Conservation (phyloP, 2,797 vertebrate genomes). For the Hybognathus amarus region DNA sequence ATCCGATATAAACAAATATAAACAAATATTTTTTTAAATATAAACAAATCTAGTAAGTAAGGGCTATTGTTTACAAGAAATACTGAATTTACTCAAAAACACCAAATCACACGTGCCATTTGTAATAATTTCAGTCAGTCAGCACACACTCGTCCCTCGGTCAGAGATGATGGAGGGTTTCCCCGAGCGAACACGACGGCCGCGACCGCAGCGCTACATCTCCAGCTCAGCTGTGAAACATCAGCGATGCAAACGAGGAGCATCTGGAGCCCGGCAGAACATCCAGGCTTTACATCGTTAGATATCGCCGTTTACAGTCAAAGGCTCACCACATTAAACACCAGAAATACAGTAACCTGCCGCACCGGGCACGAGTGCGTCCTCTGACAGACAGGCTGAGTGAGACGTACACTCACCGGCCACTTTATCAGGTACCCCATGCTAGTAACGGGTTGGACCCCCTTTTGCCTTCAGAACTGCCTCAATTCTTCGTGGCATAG, state of each 20-base stretch:
- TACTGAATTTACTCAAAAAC: not conserved
- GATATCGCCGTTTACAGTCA: slow-evolving; percentile 42
- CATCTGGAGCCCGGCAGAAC: slow-evolving; percentile 60
- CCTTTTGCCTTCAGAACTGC: no score
- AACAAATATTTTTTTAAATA: no score
- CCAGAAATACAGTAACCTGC: not conserved
- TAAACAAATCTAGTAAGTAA: not conserved
- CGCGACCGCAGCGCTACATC: slow-evolving; percentile 33
- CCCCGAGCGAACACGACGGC: slow-evolving; percentile 16
- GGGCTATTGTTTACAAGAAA: not conserved
- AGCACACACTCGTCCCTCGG: not conserved
- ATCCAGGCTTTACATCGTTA: slow-evolving; percentile 42
- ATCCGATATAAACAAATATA: no score
- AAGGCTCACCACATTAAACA: not conserved
- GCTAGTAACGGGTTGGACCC: no score
- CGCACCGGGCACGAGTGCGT: not conserved
- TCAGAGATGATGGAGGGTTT: slow-evolving; percentile 24
- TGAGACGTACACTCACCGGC: no score
- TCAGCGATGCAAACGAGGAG: not conserved
- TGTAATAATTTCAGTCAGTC: not conserved
- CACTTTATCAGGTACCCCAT: no score
- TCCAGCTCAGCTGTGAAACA: slow-evolving; percentile 37
- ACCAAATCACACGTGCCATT: not conserved
- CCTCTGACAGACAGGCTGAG: no score
- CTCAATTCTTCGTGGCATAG: no score